phyloP scores from a whole-genome alignment of 2,888 invertebrate genomes.

The Pyrgus malvae region DNA sequence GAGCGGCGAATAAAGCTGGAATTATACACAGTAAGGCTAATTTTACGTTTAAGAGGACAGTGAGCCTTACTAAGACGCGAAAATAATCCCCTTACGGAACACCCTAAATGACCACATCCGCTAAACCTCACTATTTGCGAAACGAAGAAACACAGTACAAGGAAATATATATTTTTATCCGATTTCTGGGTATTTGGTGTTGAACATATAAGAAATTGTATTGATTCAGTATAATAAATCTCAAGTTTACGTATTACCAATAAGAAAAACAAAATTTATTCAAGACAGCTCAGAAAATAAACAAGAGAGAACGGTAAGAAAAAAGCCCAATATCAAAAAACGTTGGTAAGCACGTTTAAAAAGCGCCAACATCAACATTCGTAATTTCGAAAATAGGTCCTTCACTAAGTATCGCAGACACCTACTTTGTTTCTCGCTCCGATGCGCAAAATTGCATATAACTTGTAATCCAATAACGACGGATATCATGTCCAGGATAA shows the following conservation, averaged over 20 bases:
- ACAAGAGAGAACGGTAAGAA: no score
- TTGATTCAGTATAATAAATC: no score
- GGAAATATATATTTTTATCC: no score
- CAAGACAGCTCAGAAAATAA: no score
- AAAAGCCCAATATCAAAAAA: no score
- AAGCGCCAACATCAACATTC: background rate
- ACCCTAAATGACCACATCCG: background rate
- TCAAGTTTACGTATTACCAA: no score
- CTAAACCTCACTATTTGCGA: background rate
- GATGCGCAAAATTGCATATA: slow-evolving; percentile 9
- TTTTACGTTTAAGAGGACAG: no score
- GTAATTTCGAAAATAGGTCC: slow-evolving; percentile 6
- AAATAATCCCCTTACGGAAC: background rate
- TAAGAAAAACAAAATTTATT: no score
- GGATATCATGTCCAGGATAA: slow-evolving; percentile 26
- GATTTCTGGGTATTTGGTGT: no score
- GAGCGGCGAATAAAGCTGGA: no score
- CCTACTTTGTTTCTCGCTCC: background rate
- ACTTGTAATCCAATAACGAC: slow-evolving; percentile 50
- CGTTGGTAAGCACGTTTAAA: background rate
- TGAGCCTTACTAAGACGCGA: background rate
- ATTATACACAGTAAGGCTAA: no score
- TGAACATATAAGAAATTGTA: no score
- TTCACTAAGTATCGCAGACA: background rate
- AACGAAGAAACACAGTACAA: background rate